These are phyloP conservation scores for Volucella inanis DNA, from an alignment of 2,888 invertebrate species.

Conservation along the genomic window DNA sequence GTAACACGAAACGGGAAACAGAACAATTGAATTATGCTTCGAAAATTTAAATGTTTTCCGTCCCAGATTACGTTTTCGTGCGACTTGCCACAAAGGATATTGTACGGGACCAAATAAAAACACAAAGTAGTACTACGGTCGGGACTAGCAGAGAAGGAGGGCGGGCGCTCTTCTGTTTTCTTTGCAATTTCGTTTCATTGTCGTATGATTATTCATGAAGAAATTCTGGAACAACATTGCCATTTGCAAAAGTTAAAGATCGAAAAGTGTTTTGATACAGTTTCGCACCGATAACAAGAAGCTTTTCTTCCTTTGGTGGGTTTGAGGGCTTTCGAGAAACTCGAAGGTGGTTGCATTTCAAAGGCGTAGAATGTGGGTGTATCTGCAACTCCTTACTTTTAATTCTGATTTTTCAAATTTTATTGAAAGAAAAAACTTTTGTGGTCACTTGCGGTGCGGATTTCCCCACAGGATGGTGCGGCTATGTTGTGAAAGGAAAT, in stretches of 20 bases:
- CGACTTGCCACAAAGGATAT: background rate
- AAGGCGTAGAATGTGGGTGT: too few species aligned
- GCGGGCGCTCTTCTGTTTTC: background rate
- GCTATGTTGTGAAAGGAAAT: too few species aligned
- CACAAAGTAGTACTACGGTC: background rate
- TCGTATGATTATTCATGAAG: slow-evolving; percentile 58
- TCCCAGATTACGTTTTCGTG: slow-evolving; percentile 22
- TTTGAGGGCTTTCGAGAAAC: background rate
- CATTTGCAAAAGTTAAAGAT: slow-evolving; percentile 33
- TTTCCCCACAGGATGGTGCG: too few species aligned
- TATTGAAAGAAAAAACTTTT: too few species aligned
- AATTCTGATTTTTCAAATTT: too few species aligned
- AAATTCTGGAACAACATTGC: slow-evolving; percentile 30
- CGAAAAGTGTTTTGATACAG: slow-evolving; percentile 39
- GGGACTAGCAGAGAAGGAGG: background rate
- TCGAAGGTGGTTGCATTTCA: background rate
- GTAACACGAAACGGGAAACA: slow-evolving; percentile 16
- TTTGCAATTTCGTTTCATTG: slow-evolving; percentile 16
- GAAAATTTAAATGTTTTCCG: slow-evolving; percentile 63
- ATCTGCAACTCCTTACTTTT: too few species aligned
- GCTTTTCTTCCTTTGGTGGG: background rate
- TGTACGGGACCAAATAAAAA: slow-evolving; percentile 1
- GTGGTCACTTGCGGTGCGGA: too few species aligned
- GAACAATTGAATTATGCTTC: slow-evolving; percentile 57
- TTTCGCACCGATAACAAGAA: slow-evolving; percentile 33